Conservation (phyloP, 2,888 invertebrate species). For the Perizoma flavofasciatum region DNA sequence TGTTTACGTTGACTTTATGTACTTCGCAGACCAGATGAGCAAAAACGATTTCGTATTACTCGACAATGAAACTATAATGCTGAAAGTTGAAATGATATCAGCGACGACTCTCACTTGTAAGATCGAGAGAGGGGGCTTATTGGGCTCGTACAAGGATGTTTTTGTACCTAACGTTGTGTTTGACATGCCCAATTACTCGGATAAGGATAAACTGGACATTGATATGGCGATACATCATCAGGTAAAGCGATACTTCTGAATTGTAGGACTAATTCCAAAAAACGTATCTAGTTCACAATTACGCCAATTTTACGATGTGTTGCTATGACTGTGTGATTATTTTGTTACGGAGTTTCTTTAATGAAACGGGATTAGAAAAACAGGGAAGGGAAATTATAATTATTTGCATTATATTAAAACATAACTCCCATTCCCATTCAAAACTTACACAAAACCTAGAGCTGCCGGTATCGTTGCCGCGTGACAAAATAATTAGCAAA, state of each 20-base stretch:
- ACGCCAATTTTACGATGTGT: too few species aligned
- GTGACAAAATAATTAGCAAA: slow-evolving; percentile 12
- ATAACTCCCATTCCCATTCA: too few species aligned
- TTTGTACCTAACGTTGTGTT: slow-evolving; percentile 69
- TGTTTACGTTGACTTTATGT: slow-evolving; percentile 81
- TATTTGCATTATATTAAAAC: too few species aligned
- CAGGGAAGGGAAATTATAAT: too few species aligned
- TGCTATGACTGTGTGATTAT: too few species aligned
- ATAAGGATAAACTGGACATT: slow-evolving; percentile 63
- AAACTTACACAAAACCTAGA: slow-evolving; percentile 9
- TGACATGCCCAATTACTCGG: slow-evolving; percentile 68
- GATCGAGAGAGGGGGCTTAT: slow-evolving; percentile 66
- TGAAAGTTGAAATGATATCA: slow-evolving; percentile 85
- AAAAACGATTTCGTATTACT: slow-evolving; percentile 77
- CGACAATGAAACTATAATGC: slow-evolving; percentile 89
- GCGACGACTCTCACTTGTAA: slow-evolving; percentile 69
- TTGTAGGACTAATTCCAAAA: too few species aligned
- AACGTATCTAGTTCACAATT: too few species aligned
- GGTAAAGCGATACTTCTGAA: slow-evolving; percentile 43
- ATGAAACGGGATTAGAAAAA: too few species aligned
- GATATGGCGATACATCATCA: slow-evolving; percentile 67
- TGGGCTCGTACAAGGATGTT: slow-evolving; percentile 72
- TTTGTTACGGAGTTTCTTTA: too few species aligned
- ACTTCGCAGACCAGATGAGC: slow-evolving; percentile 75
- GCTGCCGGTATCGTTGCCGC: too few species aligned